Evolutionary conservation across 2,113 vertebrate species (phyloP).

Genomic region (Sporophila hypoxantha): DNA sequence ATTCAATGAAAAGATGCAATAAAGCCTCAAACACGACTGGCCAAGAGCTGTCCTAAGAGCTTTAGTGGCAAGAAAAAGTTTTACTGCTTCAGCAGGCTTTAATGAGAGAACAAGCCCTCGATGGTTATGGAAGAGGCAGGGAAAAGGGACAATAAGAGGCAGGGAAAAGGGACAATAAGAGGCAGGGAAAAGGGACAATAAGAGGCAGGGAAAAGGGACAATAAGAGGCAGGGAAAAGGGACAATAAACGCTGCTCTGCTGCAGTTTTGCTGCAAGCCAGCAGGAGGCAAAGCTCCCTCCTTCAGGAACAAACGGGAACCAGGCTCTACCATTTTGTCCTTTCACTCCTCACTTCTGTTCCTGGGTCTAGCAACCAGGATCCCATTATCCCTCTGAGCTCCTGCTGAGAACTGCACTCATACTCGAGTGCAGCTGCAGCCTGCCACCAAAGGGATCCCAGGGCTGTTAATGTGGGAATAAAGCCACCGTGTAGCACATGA

Average conservation of each 20-base stretch:
- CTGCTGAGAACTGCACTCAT: background rate
- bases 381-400: background rate
- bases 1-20: background rate
- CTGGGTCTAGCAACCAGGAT: background rate
- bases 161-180: background rate
- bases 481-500: background rate
- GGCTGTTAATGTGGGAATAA: background rate
- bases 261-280: constrained; percentile 8
- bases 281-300: constrained; percentile 41
- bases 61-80: background rate
- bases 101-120: background rate
- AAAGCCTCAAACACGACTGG: background rate
- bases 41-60: background rate
- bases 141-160: background rate
- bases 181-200: background rate
- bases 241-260: background rate
- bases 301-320: background rate
- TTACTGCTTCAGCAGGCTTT: background rate
- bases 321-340: constrained; percentile 1
- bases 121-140: background rate
- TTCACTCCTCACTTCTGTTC: background rate
- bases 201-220: background rate
- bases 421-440: background rate
- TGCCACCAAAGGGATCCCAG: background rate
- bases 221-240: background rate